These are phyloP conservation scores for Orientallactaga bullata DNA, from an alignment of 2,113 vertebrate genomes.

Conservation along the genomic window DNA sequence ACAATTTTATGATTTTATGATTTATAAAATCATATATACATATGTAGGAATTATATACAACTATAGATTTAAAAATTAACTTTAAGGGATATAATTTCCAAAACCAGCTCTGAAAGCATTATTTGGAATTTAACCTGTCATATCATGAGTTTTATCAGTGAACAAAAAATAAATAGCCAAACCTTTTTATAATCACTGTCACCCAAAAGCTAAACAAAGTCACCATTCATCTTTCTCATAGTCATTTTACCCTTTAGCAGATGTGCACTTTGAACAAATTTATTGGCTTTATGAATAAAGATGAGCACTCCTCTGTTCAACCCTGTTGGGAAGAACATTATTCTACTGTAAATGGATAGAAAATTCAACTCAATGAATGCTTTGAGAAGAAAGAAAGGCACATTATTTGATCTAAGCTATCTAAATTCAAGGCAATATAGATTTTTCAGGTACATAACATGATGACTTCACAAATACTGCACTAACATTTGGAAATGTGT, in stretches of 20 bases:
- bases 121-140: conserved; percentile 68
- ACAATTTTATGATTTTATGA: no score
- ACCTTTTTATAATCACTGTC: conserved; percentile 61
- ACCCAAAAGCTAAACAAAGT: conserved; percentile 75
- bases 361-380: conserved; percentile 62
- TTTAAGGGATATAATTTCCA: conserved; percentile 36
- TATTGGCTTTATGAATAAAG: conserved; percentile 85
- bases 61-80: neutral
- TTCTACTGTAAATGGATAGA: conserved; percentile 80
- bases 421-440: neutral
- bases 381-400: conserved; percentile 70
- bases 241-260: conserved; percentile 78
- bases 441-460: conserved; percentile 1
- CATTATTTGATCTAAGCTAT: conserved; percentile 55
- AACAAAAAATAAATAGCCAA: conserved; percentile 66
- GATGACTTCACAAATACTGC: neutral
- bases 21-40: neutral
- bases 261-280: conserved; percentile 79
- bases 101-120: neutral
- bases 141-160: conserved; percentile 38
- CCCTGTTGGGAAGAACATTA: conserved; percentile 74
- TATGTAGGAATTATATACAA: neutral
- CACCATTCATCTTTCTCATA: conserved; percentile 67
- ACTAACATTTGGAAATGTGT: neutral
- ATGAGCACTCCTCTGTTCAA: conserved; percentile 78